Percentiles rank a stretch among this genome's conserved stretches.
Evolutionary conservation across 2,888 invertebrate genomes (phyloP).

Genomic region (Listrodromus nycthemerus): DNA sequence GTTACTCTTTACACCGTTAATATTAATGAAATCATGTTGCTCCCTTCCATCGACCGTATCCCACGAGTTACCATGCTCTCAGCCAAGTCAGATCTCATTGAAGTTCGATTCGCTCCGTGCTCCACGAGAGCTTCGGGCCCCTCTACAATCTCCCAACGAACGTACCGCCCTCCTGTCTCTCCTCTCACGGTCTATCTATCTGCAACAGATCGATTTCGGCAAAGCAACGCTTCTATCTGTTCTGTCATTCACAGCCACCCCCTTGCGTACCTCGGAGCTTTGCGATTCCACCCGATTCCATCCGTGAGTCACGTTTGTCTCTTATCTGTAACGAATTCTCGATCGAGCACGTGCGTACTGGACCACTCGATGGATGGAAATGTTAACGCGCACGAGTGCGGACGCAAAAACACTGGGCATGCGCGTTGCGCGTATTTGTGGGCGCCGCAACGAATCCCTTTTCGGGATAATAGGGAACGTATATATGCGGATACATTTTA

Average conservation of each 20-base stretch:
- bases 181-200: background rate
- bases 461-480: constrained; percentile 33
- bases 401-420: constrained; percentile 1
- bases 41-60: constrained; percentile 9
- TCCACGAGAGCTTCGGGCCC: constrained; percentile 16
- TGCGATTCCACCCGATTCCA: constrained; percentile 29
- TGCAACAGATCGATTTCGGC: constrained; percentile 44
- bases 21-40: constrained; percentile 21
- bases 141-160: constrained; percentile 15
- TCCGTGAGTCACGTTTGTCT: constrained; percentile 63
- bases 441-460: constrained; percentile 32
- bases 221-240: constrained; percentile 1
- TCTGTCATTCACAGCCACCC: constrained; percentile 25
- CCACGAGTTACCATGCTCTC: background rate
- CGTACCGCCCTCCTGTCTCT: background rate
- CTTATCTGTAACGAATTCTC: constrained; percentile 65
- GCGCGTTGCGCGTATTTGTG: background rate
- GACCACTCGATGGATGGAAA: constrained; percentile 40
- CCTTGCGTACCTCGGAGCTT: background rate
- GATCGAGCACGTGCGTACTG: constrained; percentile 52
- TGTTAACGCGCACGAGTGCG: background rate
- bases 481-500: background rate
- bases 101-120: constrained; percentile 27
- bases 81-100: constrained; percentile 35
- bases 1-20: constrained; percentile 6